Percentiles rank a stretch among this genome's conserved stretches.
Evolutionary conservation across 1,140 invertebrate genomes (phyloP).

Genomic region (Hyposmocoma kahamanoa): DNA sequence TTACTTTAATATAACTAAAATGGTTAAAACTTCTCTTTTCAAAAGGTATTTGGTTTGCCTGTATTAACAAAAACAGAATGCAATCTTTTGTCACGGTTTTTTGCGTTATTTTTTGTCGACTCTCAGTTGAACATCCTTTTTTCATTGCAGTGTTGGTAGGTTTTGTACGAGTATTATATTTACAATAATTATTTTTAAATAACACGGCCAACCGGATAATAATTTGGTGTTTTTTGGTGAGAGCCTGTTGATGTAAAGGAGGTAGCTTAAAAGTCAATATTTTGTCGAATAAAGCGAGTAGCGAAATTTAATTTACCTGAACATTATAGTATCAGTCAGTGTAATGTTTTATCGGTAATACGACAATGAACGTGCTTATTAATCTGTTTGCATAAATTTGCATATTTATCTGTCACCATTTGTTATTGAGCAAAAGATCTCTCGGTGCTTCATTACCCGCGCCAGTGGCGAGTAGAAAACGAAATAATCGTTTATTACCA

Average conservation of each 20-base stretch:
- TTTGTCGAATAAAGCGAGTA: too few species aligned
- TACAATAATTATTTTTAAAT: too few species aligned
- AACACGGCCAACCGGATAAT: too few species aligned
- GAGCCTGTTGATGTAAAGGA: too few species aligned
- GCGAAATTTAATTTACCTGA: too few species aligned
- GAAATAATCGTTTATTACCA: conserved; percentile 52
- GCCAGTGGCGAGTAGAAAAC: neutral
- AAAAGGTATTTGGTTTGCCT: neutral
- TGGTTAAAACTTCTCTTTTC: neutral
- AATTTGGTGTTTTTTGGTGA: too few species aligned
- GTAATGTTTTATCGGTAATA: too few species aligned
- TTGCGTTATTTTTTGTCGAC: conserved; percentile 14
- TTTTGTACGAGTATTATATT: too few species aligned
- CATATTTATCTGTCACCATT: neutral
- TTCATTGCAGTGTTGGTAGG: conserved; percentile 1
- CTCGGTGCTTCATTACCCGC: neutral
- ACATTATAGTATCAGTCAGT: too few species aligned
- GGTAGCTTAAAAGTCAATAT: too few species aligned
- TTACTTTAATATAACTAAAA: too few species aligned
- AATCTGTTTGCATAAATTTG: neutral
- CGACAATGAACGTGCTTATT: neutral
- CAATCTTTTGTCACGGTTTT: conserved; percentile 17
- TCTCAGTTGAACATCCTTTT: conserved; percentile 7
- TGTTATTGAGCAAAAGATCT: neutral
- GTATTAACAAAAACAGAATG: conserved; percentile 8